These are phyloP conservation scores for Spodoptera littoralis DNA, from an alignment of 2,888 invertebrate species.

Conservation along the genomic window DNA sequence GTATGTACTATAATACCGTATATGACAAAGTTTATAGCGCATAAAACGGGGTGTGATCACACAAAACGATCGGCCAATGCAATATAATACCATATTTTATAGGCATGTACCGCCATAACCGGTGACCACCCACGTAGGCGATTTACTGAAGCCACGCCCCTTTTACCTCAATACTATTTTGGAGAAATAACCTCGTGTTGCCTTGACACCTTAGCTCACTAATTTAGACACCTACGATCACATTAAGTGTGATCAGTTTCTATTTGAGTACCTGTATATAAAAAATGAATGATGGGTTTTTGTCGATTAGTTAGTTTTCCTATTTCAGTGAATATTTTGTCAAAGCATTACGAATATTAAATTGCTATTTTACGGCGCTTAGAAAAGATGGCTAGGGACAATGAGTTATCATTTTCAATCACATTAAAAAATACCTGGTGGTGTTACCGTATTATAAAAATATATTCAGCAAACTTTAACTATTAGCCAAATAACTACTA, in stretches of 20 bases:
- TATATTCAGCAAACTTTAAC: no score
- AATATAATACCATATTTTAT: slow-evolving; percentile 78
- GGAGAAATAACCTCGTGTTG: slow-evolving; percentile 65
- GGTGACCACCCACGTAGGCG: slow-evolving; percentile 80
- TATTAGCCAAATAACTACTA: no score
- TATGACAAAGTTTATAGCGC: slow-evolving; percentile 69
- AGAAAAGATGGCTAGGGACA: no score
- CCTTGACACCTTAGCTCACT: slow-evolving; percentile 57
- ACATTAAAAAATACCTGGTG: no score
- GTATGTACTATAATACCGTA: slow-evolving; percentile 53
- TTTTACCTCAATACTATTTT: slow-evolving; percentile 78
- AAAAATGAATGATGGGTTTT: slow-evolving; percentile 7
- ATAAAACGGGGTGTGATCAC: slow-evolving; percentile 79
- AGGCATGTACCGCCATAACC: slow-evolving; percentile 67
- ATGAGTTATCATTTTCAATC: no score
- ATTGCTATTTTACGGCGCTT: no score
- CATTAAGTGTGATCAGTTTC: slow-evolving; percentile 23
- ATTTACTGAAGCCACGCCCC: slow-evolving; percentile 76
- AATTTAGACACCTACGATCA: slow-evolving; percentile 70
- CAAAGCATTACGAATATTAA: no score
- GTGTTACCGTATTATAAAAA: no score
- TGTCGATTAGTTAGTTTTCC: slow-evolving; percentile 24
- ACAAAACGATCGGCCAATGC: slow-evolving; percentile 64
- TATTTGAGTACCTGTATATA: slow-evolving; percentile 2
- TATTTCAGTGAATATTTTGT: not conserved